A percentile compares a stretch with the other conserved stretches of the same genome.
Conservation (phyloP, 1,140 invertebrate genomes). For the Drosophila santomea region DNA sequence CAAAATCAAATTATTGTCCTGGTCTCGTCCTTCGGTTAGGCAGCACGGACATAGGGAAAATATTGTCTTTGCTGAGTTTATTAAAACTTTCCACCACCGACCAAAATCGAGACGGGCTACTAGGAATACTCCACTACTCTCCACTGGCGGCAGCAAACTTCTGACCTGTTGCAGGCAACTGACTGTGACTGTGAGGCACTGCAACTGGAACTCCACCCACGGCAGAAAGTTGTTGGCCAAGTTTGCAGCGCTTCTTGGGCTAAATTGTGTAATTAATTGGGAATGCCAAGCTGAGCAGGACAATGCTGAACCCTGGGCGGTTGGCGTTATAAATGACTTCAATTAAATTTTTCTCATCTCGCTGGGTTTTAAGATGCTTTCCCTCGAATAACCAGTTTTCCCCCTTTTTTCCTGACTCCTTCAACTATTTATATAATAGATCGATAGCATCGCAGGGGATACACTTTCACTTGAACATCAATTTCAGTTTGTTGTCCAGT, state of each 20-base stretch:
- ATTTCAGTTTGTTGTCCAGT: background rate
- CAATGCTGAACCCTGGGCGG: slow-evolving; percentile 23
- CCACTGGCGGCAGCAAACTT: slow-evolving; percentile 51
- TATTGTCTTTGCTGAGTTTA: slow-evolving; percentile 76
- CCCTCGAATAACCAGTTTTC: background rate
- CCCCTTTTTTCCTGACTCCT: background rate
- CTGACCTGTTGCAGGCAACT: slow-evolving; percentile 62
- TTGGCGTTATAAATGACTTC: slow-evolving; percentile 21
- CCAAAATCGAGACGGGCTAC: slow-evolving; percentile 3
- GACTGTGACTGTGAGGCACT: slow-evolving; percentile 16
- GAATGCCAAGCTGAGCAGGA: slow-evolving; percentile 37
- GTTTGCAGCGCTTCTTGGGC: slow-evolving; percentile 59
- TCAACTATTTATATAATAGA: background rate
- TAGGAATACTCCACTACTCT: slow-evolving; percentile 61
- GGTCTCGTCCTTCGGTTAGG: slow-evolving; percentile 13
- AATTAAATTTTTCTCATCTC: slow-evolving; percentile 19
- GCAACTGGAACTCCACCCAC: slow-evolving; percentile 8
- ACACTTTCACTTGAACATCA: background rate
- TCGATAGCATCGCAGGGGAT: no score
- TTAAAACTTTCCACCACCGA: slow-evolving; percentile 66
- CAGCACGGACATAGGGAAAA: slow-evolving; percentile 31
- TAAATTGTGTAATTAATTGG: slow-evolving; percentile 77
- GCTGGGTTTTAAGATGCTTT: slow-evolving; percentile 1
- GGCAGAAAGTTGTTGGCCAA: slow-evolving; percentile 27
- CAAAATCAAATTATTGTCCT: slow-evolving; percentile 78